These are phyloP conservation scores for Ancistrus triradiatus DNA, from an alignment of 2,113 vertebrate genomes.

Conservation along the genomic window DNA sequence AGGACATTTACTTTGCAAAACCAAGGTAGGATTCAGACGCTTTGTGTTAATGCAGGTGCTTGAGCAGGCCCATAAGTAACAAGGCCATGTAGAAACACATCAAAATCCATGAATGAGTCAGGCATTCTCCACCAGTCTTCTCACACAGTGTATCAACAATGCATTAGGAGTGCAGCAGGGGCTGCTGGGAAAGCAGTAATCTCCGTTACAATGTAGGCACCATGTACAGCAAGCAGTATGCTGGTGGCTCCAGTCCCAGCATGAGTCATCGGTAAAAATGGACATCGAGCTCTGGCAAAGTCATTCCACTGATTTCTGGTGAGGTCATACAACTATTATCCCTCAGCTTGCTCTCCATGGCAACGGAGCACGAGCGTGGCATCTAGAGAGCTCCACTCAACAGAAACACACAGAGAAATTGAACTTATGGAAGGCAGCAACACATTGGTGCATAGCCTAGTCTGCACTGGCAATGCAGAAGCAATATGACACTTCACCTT, in stretches of 20 bases:
- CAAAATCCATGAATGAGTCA: neutral
- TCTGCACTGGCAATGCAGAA: too few relatives aligned
- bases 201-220: too few relatives aligned
- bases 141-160: slow-evolving; percentile 35
- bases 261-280: slow-evolving; percentile 38
- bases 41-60: too few relatives aligned
- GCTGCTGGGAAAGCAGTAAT: slow-evolving; percentile 38
- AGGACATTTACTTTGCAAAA: too few relatives aligned
- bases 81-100: too few relatives aligned
- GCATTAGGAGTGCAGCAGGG: slow-evolving; percentile 39
- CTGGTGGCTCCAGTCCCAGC: slow-evolving; percentile 10
- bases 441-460: slow-evolving; percentile 33
- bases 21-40: too few relatives aligned
- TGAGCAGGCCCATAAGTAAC: neutral
- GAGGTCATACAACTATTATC: slow-evolving; percentile 45
- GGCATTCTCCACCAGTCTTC: too few relatives aligned
- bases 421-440: slow-evolving; percentile 18
- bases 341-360: slow-evolving; percentile 57
- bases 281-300: slow-evolving; percentile 36
- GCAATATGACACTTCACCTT: too few relatives aligned
- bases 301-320: slow-evolving; percentile 20
- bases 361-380: slow-evolving; percentile 53
- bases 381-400: slow-evolving; percentile 33
- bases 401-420: neutral
- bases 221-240: neutral